Percentiles rank a stretch among this genome's conserved stretches.
phyloP scores from a whole-genome alignment of 2,113 vertebrate species.

The Lamprologus tigripictilis region DNA sequence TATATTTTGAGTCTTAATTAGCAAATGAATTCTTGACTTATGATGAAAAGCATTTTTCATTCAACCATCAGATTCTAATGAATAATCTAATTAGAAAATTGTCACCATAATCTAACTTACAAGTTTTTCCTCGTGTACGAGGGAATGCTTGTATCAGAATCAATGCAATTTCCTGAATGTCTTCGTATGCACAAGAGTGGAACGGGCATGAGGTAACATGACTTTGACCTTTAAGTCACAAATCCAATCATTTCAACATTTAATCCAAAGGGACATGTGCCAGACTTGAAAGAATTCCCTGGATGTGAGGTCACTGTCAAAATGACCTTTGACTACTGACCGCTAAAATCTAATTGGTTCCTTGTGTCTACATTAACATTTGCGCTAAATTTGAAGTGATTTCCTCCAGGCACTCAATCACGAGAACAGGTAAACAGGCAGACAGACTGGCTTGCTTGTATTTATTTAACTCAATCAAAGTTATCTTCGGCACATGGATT shows the following conservation, averaged over 20 bases:
- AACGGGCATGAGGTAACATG: neutral
- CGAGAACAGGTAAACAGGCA: neutral
- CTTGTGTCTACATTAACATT: neutral
- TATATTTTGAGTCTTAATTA: too few species aligned
- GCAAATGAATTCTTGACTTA: neutral
- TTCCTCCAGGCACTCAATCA: neutral
- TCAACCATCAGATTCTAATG: neutral
- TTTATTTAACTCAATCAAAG: neutral
- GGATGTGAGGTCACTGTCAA: neutral
- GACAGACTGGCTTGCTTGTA: neutral
- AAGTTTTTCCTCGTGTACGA: neutral
- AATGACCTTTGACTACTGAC: neutral
- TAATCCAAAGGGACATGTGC: neutral
- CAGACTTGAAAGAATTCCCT: neutral
- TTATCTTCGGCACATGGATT: neutral
- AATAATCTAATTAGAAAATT: neutral
- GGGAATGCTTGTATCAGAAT: neutral
- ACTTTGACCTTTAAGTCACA: neutral
- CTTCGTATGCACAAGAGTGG: neutral
- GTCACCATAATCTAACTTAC: neutral
- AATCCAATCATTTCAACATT: neutral
- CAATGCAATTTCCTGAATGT: neutral
- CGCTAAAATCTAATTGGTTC: neutral
- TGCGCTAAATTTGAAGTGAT: neutral
- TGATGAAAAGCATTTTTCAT: neutral